Conservation (phyloP, 2,797 vertebrate genomes). For the Lagodon rhomboides region DNA sequence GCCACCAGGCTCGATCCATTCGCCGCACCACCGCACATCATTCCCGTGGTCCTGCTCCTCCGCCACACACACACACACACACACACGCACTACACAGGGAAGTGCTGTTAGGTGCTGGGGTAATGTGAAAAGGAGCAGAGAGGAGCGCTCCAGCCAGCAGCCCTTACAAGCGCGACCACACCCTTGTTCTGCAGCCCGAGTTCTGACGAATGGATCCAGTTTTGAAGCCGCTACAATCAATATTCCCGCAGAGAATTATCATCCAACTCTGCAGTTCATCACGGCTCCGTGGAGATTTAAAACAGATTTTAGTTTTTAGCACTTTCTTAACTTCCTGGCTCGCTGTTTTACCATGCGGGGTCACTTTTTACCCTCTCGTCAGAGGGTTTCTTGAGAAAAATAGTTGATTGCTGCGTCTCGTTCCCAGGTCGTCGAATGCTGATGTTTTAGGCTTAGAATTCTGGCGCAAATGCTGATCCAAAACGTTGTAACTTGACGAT, state of each 20-base stretch:
- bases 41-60: constrained; percentile 41
- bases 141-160: constrained; percentile 13
- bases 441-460: no score
- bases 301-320: neutral
- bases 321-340: constrained; percentile 4
- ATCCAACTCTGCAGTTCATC: neutral
- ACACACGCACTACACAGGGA: neutral
- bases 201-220: neutral
- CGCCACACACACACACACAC: constrained; percentile 31
- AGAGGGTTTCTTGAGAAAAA: neutral
- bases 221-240: constrained; percentile 14
- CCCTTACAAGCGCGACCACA: constrained; percentile 14
- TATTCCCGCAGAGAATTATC: neutral
- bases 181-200: constrained; percentile 14
- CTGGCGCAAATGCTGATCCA: no score
- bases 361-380: neutral
- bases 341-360: neutral
- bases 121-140: constrained; percentile 9
- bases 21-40: constrained; percentile 56
- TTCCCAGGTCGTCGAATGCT: no score
- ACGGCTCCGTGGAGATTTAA: neutral
- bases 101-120: constrained; percentile 37
- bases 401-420: no score
- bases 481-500: no score
- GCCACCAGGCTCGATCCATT: constrained; percentile 53